Evolutionary conservation across 2,113 vertebrate species (phyloP).

Genomic region (Oenanthe melanoleuca): DNA sequence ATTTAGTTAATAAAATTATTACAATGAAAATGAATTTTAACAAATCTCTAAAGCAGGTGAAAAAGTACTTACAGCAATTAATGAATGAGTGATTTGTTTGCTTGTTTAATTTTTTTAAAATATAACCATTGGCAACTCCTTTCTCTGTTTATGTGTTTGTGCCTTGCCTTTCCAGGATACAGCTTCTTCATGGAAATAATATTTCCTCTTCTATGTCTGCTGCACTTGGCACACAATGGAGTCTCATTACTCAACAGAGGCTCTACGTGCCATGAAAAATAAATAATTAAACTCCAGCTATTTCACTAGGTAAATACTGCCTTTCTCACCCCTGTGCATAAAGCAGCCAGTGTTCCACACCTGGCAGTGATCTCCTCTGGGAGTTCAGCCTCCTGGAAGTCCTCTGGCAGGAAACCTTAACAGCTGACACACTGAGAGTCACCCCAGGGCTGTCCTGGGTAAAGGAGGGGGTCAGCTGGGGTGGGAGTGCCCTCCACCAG

Average conservation of each 20-base stretch:
- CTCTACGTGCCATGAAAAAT: neutral
- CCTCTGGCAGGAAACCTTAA: neutral
- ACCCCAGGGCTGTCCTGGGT: neutral
- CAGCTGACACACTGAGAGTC: rapidly evolving
- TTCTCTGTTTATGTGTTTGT: neutral
- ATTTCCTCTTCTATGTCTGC: neutral
- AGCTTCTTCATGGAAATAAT: neutral
- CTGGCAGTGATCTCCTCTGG: neutral
- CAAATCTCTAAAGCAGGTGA: neutral
- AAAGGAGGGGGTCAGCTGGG: neutral
- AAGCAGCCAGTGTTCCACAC: neutral
- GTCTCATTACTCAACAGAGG: neutral
- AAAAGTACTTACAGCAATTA: neutral
- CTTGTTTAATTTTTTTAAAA: neutral
- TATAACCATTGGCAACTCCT: neutral
- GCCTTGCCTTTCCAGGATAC: neutral
- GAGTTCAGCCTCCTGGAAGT: neutral
- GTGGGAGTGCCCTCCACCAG: neutral
- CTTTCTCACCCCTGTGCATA: neutral
- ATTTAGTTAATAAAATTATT: neutral
- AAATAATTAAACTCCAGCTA: neutral
- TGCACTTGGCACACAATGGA: neutral
- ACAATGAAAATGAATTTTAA: neutral
- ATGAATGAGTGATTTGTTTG: neutral
- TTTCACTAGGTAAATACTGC: neutral